These are phyloP conservation scores for Drosophila mayaguana DNA, from an alignment of 2,888 invertebrate genomes.

Conservation along the genomic window DNA sequence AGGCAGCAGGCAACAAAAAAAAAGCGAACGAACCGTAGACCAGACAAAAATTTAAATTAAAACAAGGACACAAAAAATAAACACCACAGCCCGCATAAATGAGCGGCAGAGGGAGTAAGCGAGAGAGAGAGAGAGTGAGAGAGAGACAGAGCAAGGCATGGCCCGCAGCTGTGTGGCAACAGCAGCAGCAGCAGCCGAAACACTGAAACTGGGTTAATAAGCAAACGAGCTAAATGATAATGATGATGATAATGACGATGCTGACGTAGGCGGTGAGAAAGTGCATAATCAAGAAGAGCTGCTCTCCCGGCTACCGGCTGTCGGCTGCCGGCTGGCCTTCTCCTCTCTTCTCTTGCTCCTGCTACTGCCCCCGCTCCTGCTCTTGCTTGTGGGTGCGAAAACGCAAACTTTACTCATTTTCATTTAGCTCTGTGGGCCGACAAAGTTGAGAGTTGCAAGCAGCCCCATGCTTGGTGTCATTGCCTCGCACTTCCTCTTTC, in stretches of 20 bases:
- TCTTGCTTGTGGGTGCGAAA: constrained; percentile 61
- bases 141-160: constrained; percentile 21
- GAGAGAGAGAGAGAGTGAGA: neutral
- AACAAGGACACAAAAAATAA: constrained; percentile 79
- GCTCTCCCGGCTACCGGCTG: constrained; percentile 21
- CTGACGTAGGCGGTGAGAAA: constrained; percentile 48
- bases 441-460: constrained; percentile 41
- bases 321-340: constrained; percentile 18
- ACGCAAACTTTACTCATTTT: constrained; percentile 77
- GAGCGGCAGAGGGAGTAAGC: constrained; percentile 10
- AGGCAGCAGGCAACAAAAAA: constrained; percentile 24
- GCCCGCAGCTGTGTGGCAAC: constrained; percentile 57
- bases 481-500: constrained; percentile 25
- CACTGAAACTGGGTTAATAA: constrained; percentile 83
- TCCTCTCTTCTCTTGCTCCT: neutral
- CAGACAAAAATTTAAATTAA: constrained; percentile 84
- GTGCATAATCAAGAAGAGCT: constrained; percentile 73
- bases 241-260: constrained; percentile 25
- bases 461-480: constrained; percentile 47
- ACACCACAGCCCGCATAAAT: constrained; percentile 53
- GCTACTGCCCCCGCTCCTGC: neutral
- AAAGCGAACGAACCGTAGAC: constrained; percentile 58
- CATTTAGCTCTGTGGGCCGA: constrained; percentile 62
- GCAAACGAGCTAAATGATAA: constrained; percentile 61
- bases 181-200: constrained; percentile 37